A percentile compares a stretch with the other conserved stretches of the same genome.
phyloP scores from a whole-genome alignment of 2,797 vertebrate genomes.

The Premnoplex brunnescens region DNA sequence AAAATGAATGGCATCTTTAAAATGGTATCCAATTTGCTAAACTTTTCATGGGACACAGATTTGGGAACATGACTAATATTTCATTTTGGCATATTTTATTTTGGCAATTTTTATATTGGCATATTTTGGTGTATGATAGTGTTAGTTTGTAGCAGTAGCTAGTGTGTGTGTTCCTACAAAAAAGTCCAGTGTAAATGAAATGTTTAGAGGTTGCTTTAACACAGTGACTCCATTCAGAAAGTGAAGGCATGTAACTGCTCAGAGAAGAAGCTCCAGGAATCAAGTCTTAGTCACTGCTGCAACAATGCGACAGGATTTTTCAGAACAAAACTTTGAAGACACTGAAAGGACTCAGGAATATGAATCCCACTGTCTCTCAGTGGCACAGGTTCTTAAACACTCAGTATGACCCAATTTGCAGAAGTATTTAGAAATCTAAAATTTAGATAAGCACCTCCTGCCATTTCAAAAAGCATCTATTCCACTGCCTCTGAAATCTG shows the following conservation, averaged over 20 bases:
- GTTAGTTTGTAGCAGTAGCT: not conserved
- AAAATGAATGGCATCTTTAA: not conserved
- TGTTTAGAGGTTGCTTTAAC: not conserved
- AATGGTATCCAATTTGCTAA: not conserved
- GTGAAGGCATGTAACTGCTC: not conserved
- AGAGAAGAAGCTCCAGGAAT: not conserved
- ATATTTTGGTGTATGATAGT: not conserved
- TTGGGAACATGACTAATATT: not conserved
- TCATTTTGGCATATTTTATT: not conserved
- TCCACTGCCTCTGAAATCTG: not conserved
- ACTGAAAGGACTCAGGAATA: not conserved
- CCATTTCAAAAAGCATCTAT: slow-evolving; percentile 25
- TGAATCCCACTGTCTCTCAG: not conserved
- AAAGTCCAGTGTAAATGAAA: not conserved
- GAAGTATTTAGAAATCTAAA: slow-evolving; percentile 46
- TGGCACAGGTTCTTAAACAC: not conserved
- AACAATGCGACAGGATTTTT: not conserved
- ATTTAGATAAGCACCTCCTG: slow-evolving; percentile 42
- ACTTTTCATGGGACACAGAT: not conserved
- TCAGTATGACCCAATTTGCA: slow-evolving; percentile 11
- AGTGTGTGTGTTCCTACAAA: not conserved
- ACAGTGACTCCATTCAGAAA: not conserved
- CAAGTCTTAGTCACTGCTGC: not conserved
- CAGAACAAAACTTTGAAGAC: not conserved
- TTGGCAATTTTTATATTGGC: not conserved